Base-by-base conservation (phyloP, 1,140 invertebrate species). In the Liolophura sinensis region DNA sequence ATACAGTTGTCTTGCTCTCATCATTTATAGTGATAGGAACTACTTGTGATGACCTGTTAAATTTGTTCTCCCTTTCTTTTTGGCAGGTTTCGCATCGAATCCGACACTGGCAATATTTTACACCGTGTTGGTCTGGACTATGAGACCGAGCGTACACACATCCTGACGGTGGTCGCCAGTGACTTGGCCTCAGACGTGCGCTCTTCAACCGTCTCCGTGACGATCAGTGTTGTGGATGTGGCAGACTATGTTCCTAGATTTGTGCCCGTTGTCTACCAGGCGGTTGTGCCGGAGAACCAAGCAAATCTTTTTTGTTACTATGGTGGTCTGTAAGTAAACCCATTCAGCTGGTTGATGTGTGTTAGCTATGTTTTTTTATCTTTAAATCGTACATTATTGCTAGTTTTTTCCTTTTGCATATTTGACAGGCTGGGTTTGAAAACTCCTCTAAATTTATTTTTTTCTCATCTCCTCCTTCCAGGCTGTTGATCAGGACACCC, bases 201-300 rank as follows among this genome's bases (percentile, higher is more conserved):
- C 4, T 72, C 62, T 27, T 64, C 67, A 31, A 65, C 69, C 14
- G 57, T 73, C 7, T 71, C 64, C 50, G 71, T 79, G 16, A 77
- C 68, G 18, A 69, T 79, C 50, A 69, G 64, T 58, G 75, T 79
- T 1, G 20, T 62, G 20, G 78, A 79, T 62, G 47, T 69, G 11
- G 51, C 73, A 16, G 76, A 78, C 64, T 60, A 63, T 18, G 60
- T 76, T 16, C 76, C 78, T 24, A 48, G 67, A 18, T 79, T 79
- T 68, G 61, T 65, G 18, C 49, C 67, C 16, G 49, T 62, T 24
- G 48, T 63, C 14, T 75, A 77, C 61, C 66, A 66, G 7, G 60
- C 59, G 1, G 56, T 22, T 15, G 70, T 79, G 11, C 59, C 47
- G 14, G 78, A 79, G 56, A 74, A 73, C 62, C 27, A 64, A 24